These are phyloP conservation scores for Nyctibius grandis DNA, from an alignment of 2,797 vertebrate genomes.

Conservation along the genomic window DNA sequence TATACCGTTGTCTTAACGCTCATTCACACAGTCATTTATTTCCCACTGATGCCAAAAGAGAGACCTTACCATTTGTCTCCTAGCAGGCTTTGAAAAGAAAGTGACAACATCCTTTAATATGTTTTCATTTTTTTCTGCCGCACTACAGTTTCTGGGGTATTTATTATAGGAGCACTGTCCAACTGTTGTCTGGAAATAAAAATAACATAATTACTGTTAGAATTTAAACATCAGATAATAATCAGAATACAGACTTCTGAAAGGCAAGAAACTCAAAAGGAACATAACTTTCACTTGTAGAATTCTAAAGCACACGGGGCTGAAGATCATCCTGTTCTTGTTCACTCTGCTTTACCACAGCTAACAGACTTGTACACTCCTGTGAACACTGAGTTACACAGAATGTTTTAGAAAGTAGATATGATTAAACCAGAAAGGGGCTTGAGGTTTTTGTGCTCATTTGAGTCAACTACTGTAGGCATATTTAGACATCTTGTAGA, in stretches of 20 bases:
- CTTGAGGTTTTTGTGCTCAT: no score
- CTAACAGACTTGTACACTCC: neutral
- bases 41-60: neutral
- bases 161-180: conserved; percentile 81
- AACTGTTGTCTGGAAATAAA: conserved; percentile 71
- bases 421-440: no score
- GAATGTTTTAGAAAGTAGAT: no score
- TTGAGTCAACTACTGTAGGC: no score
- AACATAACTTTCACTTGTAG: neutral
- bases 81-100: conserved; percentile 83
- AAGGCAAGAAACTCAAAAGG: neutral
- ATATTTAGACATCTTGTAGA: no score
- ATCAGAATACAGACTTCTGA: neutral
- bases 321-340: neutral
- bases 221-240: neutral
- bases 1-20: neutral
- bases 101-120: conserved; percentile 81
- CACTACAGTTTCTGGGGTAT: conserved; percentile 73
- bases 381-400: neutral
- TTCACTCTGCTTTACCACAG: neutral
- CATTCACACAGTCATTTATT: neutral
- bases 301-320: neutral
- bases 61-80: conserved; percentile 83
- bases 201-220: neutral
- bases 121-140: conserved; percentile 63